Base-by-base conservation (phyloP, 2,797 vertebrate genomes). In the Helicolenus hilgendorfi region DNA sequence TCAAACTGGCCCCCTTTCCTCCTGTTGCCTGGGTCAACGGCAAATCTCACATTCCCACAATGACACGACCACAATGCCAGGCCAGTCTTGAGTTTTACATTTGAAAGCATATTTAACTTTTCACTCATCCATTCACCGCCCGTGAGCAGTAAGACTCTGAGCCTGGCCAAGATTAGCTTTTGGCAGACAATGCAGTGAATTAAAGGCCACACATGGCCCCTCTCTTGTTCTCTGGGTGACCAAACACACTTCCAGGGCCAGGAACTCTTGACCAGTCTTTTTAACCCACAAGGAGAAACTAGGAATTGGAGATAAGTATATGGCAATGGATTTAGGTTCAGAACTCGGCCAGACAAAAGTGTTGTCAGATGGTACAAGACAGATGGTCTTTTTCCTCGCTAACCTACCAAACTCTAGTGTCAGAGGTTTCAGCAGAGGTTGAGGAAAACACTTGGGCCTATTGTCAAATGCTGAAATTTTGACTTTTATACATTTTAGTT, bases 91-190 rank as follows among this genome's bases (percentile, higher is more conserved):
- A 75, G 86, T 96, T 97, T 94, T 96, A 96, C 95, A 97, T 98
- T 93, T 97, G 95, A 97, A 98, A 98, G 97, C 94, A 95, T 96
- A 96, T 98, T 97, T 97, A 97, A 97, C 94, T 97, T 97, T 97
- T 97, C 95, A 92, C 91, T 97, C 96, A 89, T 87, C 93, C 94
- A 95, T 97, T 98, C 95, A 95, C 94, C 75, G 90, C 81, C 89
- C 79, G 92, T 78, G 91, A 96, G 96, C 89, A 79, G 90, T 94
- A 95, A 96, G 95, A 88, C 94, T 92, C 94, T 93, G 97, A 97
- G 94, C 92, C 96, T 81, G 88, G 94, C 94, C 90, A 92, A 98
- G 97, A 97, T 98, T 98, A 98, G 97, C 96, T 97, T 96, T 87
- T 94, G 91, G 92, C 93, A 95, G 96, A 97, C 97, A 97, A 98